phyloP scores from a whole-genome alignment of 1,140 invertebrate genomes.

The Armadillidium nasatum region DNA sequence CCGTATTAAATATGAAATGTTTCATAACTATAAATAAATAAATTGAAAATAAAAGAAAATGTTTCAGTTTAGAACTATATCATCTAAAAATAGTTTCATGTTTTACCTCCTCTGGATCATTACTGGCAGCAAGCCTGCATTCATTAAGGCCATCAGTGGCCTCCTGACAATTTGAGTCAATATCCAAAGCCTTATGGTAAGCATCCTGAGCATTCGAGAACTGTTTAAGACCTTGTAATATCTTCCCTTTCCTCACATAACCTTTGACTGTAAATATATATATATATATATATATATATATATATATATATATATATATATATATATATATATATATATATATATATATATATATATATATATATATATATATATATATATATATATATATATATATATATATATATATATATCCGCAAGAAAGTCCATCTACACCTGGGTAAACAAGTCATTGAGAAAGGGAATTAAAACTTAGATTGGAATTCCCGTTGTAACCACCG shows the following conservation, averaged over 20 bases:
- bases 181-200: conserved; percentile 22
- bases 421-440: too few species aligned
- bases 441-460: too few species aligned
- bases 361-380: conserved; percentile 24
- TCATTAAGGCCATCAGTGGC: conserved; percentile 1
- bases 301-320: conserved; percentile 13
- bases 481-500: too few species aligned
- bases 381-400: conserved; percentile 17
- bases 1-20: too few species aligned
- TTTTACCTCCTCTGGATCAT: conserved; percentile 24
- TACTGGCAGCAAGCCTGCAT: conserved; percentile 18
- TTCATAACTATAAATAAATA: too few species aligned
- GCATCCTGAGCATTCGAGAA: conserved; percentile 19
- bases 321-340: conserved; percentile 9
- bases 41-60: too few species aligned
- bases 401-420: not conserved
- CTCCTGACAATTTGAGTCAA: conserved; percentile 20
- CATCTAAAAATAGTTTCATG: too few species aligned
- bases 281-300: not conserved
- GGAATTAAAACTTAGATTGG: too few species aligned
- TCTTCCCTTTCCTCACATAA: conserved; percentile 27
- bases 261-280: not conserved
- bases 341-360: conserved; percentile 14
- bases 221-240: conserved; percentile 16
- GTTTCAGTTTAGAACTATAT: not conserved